Conservation (phyloP, 2,888 invertebrate species). For the Sympetrum striolatum region DNA sequence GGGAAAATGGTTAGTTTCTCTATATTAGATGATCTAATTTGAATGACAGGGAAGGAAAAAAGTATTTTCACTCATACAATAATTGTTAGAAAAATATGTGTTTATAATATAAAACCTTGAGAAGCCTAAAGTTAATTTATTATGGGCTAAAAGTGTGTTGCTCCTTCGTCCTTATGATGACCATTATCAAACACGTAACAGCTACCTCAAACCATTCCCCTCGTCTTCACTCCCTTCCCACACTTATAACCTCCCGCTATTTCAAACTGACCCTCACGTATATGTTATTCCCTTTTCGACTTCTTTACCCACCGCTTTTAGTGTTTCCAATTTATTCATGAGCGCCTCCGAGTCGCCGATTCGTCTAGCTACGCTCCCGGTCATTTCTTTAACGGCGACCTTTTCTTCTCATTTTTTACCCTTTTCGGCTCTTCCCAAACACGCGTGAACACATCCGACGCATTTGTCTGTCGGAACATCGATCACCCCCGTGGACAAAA, state of each 20-base stretch:
- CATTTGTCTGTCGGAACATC: neutral
- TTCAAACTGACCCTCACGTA: neutral
- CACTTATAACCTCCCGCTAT: neutral
- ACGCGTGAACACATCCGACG: neutral
- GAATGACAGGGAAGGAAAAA: no score
- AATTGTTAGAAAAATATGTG: no score
- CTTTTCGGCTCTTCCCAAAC: neutral
- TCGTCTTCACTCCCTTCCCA: neutral
- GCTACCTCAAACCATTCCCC: neutral
- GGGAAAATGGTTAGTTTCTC: no score
- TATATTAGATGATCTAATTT: no score
- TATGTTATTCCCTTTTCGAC: neutral
- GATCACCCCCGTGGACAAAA: neutral
- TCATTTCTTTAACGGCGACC: neutral
- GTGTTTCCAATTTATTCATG: slow-evolving; percentile 28
- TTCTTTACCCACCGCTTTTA: neutral
- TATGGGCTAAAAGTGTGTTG: no score
- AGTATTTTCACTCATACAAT: no score
- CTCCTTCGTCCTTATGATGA: neutral
- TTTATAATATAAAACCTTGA: no score
- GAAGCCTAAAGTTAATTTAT: no score
- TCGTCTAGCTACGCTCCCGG: neutral
- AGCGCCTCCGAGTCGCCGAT: neutral
- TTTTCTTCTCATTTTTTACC: neutral
- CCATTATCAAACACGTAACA: neutral